These are phyloP conservation scores for Cheirogaleus medius DNA, from an alignment of 2,113 vertebrate species.

Conservation along the genomic window DNA sequence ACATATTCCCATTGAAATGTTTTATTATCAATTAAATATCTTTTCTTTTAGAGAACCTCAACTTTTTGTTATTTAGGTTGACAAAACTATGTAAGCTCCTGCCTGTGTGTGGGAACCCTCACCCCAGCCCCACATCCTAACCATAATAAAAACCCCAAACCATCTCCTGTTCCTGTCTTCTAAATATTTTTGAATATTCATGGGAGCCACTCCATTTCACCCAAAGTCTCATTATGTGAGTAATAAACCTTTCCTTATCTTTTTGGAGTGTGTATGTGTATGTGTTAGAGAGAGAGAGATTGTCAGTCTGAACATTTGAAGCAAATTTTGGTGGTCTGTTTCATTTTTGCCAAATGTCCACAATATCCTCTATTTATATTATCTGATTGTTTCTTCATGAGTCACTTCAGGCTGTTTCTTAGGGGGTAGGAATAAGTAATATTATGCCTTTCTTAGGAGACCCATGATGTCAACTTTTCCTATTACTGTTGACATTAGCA, in stretches of 20 bases:
- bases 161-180: background rate
- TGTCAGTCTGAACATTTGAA: background rate
- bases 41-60: background rate
- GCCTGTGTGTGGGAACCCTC: background rate
- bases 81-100: background rate
- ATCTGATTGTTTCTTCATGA: background rate
- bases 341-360: background rate
- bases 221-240: background rate
- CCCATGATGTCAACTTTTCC: background rate
- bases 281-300: too few species aligned
- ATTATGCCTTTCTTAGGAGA: background rate
- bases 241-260: background rate
- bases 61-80: background rate
- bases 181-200: background rate
- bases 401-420: background rate
- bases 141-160: background rate
- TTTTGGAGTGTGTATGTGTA: background rate
- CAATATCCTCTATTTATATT: background rate
- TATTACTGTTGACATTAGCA: background rate
- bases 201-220: background rate
- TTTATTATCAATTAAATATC: background rate
- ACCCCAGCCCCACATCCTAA: background rate
- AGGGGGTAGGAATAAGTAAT: background rate
- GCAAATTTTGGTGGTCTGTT: background rate
- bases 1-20: background rate